Evolutionary conservation across 2,113 vertebrate species (phyloP), one percentile per base, ranked within the genome.

Genomic region (Microcebus murinus): DNA sequence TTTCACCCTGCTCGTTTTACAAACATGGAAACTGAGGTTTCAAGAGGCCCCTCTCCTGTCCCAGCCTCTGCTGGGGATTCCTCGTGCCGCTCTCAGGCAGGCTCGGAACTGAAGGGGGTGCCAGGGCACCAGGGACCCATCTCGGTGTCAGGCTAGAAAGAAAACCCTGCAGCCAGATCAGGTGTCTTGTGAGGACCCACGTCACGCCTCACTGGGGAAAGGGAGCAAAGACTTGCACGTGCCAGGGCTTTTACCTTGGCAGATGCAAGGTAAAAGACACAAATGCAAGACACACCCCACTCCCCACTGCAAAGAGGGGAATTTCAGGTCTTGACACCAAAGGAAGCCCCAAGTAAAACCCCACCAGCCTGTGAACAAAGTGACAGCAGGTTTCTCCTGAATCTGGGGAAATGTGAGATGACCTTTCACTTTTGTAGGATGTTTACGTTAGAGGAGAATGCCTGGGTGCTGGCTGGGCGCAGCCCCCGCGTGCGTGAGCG

Each of bases 271-370:
- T 42, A 42, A 42, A 42, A 42, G 42, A 42, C 42, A 42, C 42
- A 23, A n/a, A 13, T 57, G 50, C 42, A n/a, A 77, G 80, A 70
- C 17, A 50, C 71, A 63, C 85, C 71, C 59, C 76, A 11, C 5
- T 17, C 52, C 17, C 17, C 70, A 74, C 31, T 50, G 50, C 42
- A 31, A 7, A 48, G 39, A 67, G 31, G 71, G 65, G 48, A 39
- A 74, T 88, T 63, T 89, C n/a, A 45, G 76, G 34, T 48, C 45
- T 82, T 59, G 25, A 39, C 36, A 42, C 48, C 83, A 67, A 14
- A 95, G 73, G 52, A 94, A 95, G 48, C 48, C 63, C 94, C 48
- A 74, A n/a, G 68, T 76, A 84, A 76, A 97, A 57, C 86, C 87
- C 63, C 29, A 20, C 3, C 21, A 65, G 83, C 83, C 65, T 15